Percentiles rank a stretch among this genome's conserved stretches.
Evolutionary conservation across 1,140 invertebrate genomes (phyloP).

Genomic region (Philotrypesis tridentata): DNA sequence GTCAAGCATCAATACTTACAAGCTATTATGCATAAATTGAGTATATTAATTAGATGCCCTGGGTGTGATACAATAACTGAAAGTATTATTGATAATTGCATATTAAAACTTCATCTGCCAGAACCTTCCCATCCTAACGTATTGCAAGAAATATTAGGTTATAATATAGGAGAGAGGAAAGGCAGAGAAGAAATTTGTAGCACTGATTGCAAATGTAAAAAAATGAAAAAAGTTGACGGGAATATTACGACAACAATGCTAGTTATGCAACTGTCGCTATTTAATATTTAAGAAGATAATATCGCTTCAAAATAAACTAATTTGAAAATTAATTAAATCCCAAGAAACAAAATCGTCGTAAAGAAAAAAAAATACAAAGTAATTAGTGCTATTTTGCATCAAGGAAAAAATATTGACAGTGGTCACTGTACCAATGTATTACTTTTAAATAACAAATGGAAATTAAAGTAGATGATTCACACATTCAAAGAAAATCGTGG

Average conservation of each 20-base stretch:
- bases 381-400: conserved; percentile 5
- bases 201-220: neutral
- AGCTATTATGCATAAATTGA: no score
- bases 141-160: neutral
- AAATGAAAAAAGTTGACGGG: neutral
- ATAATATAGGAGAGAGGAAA: neutral
- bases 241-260: neutral
- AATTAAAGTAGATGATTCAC: no score
- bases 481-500: no score
- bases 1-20: neutral
- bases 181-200: neutral
- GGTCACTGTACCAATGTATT: conserved; percentile 12
- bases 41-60: no score
- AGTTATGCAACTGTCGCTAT: neutral
- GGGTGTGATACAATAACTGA: no score
- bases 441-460: neutral
- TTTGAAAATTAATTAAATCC: neutral
- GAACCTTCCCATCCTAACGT: no score
- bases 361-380: conserved; percentile 1
- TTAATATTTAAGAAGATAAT: no score
- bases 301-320: neutral
- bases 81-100: no score
- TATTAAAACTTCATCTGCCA: no score
- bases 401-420: neutral
- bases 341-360: neutral